Conservation (phyloP, 2,113 vertebrate genomes). For the Lophius piscatorius region DNA sequence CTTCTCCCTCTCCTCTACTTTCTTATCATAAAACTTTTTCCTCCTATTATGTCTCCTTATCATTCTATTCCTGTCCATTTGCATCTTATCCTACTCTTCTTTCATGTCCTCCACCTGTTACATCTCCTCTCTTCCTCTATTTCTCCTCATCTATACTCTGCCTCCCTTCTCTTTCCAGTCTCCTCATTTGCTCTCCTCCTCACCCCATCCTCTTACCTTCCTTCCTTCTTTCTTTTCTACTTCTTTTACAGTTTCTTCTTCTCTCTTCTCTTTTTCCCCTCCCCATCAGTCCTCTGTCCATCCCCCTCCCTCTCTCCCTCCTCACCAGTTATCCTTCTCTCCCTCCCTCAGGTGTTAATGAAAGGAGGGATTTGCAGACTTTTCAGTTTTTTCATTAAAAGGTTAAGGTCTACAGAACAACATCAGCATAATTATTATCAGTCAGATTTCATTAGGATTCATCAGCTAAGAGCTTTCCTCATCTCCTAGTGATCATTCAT, state of each 20-base stretch:
- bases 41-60: not conserved
- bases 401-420: constrained; percentile 69
- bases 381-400: constrained; percentile 54
- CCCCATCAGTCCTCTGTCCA: too few species aligned
- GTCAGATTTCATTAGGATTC: constrained; percentile 71
- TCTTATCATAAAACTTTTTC: too few species aligned
- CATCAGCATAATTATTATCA: constrained; percentile 70
- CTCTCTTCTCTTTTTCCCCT: not conserved
- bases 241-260: not conserved
- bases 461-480: constrained; percentile 53
- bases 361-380: constrained; percentile 56
- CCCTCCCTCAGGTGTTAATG: constrained; percentile 42
- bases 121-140: not conserved
- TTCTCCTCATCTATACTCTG: not conserved
- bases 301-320: not conserved
- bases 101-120: not conserved
- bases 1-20: too few species aligned
- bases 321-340: not conserved
- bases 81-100: not conserved
- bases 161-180: not conserved
- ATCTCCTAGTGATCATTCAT: constrained; percentile 41
- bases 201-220: too few species aligned
- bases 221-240: not conserved
- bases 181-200: not conserved
- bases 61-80: not conserved